Evolutionary conservation across 2,797 vertebrate species (phyloP).

Genomic region (Glossophaga mutica): DNA sequence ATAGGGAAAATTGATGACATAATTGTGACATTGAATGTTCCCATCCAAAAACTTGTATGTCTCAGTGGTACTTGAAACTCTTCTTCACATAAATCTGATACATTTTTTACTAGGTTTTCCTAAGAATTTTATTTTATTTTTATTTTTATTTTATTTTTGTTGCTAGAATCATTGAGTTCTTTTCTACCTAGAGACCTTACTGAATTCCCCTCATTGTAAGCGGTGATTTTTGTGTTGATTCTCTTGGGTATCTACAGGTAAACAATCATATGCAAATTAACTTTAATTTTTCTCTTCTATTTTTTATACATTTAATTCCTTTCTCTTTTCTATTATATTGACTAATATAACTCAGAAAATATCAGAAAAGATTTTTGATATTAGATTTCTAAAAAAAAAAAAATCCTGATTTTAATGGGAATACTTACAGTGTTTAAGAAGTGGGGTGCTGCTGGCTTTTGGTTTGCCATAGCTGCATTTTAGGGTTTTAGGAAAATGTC

Average conservation of each 20-base stretch:
- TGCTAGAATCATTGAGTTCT: neutral
- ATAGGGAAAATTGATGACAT: neutral
- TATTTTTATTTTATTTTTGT: neutral
- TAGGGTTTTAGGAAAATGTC: neutral
- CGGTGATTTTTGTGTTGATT: neutral
- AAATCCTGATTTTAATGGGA: neutral
- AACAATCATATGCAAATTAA: neutral
- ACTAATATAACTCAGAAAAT: neutral
- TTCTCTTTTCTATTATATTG: conserved; percentile 4
- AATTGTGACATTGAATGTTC: neutral
- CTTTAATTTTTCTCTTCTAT: neutral
- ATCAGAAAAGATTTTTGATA: neutral
- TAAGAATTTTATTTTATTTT: neutral
- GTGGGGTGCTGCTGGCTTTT: neutral
- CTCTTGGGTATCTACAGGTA: neutral
- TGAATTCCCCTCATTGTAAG: neutral
- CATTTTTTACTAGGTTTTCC: neutral
- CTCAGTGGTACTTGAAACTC: neutral
- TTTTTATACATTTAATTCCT: neutral
- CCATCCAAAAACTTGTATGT: neutral
- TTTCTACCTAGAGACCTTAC: neutral
- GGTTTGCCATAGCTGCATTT: neutral
- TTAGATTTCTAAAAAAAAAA: neutral
- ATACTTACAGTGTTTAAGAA: neutral
- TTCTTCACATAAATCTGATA: neutral